Percentiles rank a stretch among this genome's conserved stretches.
These are phyloP conservation scores for Mercenaria mercenaria DNA, from an alignment of 1,140 invertebrate species.

Conservation along the genomic window DNA sequence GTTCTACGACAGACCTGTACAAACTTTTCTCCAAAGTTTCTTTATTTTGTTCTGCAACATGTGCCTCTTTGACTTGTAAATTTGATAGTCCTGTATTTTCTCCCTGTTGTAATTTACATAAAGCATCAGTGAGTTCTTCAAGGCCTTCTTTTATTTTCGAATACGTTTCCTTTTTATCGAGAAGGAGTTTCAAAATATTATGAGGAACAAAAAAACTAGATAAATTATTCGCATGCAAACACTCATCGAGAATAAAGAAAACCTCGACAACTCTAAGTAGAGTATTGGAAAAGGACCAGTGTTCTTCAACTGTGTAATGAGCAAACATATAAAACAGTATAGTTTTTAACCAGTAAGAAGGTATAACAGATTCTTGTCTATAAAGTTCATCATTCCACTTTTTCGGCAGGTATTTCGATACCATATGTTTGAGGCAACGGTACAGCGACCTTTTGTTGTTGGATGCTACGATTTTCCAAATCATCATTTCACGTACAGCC, in stretches of 20 bases:
- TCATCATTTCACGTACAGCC: slow-evolving; percentile 30
- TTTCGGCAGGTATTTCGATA: background rate
- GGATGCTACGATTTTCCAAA: background rate
- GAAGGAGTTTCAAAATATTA: background rate
- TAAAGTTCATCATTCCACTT: background rate
- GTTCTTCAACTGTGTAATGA: background rate
- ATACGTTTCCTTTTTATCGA: background rate
- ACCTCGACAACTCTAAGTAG: background rate
- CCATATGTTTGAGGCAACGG: background rate
- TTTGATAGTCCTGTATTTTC: background rate
- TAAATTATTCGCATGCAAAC: background rate
- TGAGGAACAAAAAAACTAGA: background rate
- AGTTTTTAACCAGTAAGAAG: background rate
- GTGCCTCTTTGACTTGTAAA: background rate
- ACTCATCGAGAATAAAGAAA: background rate
- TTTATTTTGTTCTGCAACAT: background rate
- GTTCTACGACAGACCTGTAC: background rate
- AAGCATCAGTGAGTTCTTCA: background rate
- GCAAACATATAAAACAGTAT: background rate
- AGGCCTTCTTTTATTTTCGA: background rate
- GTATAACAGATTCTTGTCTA: background rate
- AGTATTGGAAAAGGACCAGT: background rate
- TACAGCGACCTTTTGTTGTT: background rate
- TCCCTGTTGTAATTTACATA: background rate
- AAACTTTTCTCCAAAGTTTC: background rate